Percentiles rank a stretch among this genome's conserved stretches.
Conservation (phyloP, 2,797 vertebrate species). For the Phataginus tricuspis region DNA sequence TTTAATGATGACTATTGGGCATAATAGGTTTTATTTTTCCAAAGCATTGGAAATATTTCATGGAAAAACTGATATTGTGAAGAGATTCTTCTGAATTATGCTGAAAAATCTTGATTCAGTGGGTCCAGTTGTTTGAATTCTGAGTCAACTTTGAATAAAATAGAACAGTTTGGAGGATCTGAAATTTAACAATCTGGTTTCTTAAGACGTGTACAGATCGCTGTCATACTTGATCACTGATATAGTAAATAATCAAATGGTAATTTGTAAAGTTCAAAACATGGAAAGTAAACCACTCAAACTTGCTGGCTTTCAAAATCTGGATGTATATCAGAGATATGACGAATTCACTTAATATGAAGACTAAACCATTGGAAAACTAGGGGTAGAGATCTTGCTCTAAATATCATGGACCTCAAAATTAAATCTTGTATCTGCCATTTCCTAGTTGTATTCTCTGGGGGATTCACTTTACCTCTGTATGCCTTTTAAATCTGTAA, state of each 20-base stretch:
- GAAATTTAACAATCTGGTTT: slow-evolving; percentile 14
- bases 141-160: not conserved
- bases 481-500: not conserved
- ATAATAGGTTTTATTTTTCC: not conserved
- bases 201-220: not conserved
- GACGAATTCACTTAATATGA: not conserved
- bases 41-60: not conserved
- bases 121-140: not conserved
- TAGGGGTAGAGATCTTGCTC: not conserved
- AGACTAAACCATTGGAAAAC: slow-evolving; percentile 4
- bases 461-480: not conserved
- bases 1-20: not conserved
- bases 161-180: not conserved
- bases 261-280: not conserved
- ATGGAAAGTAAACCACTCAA: not conserved
- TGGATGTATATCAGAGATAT: not conserved
- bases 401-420: not conserved
- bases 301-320: not conserved
- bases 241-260: not conserved
- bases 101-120: not conserved
- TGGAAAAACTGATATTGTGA: not conserved
- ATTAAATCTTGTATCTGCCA: not conserved
- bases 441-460: not conserved
- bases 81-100: slow-evolving; percentile 21
- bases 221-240: not conserved